These are phyloP conservation scores for Brachionus calyciflorus DNA, from an alignment of 1,140 invertebrate species.

Conservation along the genomic window DNA sequence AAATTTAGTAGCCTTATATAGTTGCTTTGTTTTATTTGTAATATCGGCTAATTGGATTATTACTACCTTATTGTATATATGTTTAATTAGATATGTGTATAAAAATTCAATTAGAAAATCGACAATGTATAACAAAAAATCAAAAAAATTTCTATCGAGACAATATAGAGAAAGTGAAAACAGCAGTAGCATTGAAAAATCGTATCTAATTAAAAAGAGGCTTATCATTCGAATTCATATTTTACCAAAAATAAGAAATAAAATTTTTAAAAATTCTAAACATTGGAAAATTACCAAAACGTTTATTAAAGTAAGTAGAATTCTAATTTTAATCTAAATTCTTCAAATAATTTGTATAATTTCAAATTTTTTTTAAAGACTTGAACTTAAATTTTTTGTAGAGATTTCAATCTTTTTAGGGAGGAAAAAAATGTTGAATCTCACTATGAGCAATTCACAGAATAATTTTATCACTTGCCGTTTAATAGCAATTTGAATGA, in stretches of 20 bases:
- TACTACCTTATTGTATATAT: slow-evolving; percentile 1
- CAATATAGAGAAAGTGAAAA: background rate
- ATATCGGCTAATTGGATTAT: slow-evolving; percentile 14
- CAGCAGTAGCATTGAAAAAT: background rate
- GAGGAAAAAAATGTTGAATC: too few species aligned
- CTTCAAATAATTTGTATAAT: too few species aligned
- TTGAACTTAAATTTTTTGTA: too few species aligned
- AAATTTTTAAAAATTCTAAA: slow-evolving; percentile 30
- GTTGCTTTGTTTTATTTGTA: slow-evolving; percentile 2
- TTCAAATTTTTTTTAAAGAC: too few species aligned
- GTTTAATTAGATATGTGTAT: slow-evolving; percentile 21
- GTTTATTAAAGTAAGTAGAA: slow-evolving; percentile 7
- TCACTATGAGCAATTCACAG: too few species aligned
- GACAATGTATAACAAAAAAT: too few species aligned
- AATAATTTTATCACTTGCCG: too few species aligned
- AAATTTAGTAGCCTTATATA: background rate
- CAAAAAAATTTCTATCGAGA: background rate
- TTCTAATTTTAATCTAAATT: background rate
- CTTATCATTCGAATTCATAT: too few species aligned
- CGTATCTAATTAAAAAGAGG: too few species aligned
- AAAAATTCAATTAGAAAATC: slow-evolving; percentile 18
- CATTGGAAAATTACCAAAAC: slow-evolving; percentile 44
- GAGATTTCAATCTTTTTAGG: too few species aligned
- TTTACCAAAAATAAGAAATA: background rate
- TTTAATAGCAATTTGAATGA: too few species aligned